Percentiles rank a stretch among this genome's conserved stretches.
Conservation (phyloP, 2,888 invertebrate species). For the Luperina nickerlii region DNA sequence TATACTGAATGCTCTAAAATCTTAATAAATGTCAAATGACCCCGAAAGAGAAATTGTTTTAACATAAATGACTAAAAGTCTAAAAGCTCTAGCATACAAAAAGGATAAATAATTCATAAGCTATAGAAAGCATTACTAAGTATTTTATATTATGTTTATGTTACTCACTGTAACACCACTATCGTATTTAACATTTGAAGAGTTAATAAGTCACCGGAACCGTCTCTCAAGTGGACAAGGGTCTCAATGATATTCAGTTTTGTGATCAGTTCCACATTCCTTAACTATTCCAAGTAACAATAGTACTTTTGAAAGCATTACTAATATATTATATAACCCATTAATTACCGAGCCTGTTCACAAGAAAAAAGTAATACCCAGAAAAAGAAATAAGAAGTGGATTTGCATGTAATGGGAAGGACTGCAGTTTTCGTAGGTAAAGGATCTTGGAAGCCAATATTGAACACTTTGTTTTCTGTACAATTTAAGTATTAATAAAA, state of each 20-base stretch:
- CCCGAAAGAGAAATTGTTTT: conserved; percentile 42
- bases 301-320: conserved; percentile 32
- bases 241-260: neutral
- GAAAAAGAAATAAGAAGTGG: neutral
- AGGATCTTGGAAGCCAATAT: neutral
- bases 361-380: neutral
- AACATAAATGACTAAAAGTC: conserved; percentile 26
- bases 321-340: conserved; percentile 36
- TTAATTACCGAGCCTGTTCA: neutral
- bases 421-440: neutral
- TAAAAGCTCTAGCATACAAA: conserved; percentile 7
- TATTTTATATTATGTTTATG: conserved; percentile 10
- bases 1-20: neutral
- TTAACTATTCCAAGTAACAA: conserved; percentile 10
- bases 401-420: conserved; percentile 41
- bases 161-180: neutral
- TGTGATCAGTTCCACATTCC: conserved; percentile 32
- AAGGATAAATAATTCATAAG: conserved; percentile 30
- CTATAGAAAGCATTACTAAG: conserved; percentile 24
- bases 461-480: neutral
- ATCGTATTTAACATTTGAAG: conserved; percentile 22
- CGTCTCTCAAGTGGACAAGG: neutral
- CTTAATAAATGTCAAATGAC: conserved; percentile 1
- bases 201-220: conserved; percentile 1
- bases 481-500: neutral